Base-by-base conservation (phyloP, 2,888 invertebrate genomes). In the Synanthedon andrenaeformis region DNA sequence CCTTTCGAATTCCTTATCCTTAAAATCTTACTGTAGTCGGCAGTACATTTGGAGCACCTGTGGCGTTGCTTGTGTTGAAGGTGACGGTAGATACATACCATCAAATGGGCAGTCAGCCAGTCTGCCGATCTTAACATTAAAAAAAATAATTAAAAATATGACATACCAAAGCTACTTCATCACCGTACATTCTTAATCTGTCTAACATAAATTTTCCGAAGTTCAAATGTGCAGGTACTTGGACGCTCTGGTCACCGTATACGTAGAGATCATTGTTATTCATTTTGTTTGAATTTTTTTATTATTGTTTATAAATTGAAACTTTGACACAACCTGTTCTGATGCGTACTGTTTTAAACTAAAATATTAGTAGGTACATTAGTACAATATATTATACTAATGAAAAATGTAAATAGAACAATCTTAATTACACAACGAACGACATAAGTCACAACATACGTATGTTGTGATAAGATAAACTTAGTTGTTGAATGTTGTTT, bases 181-280 rank as follows among this genome's bases (percentile, higher is more conserved):
- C 58, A 12, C 59, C 65, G 45, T 53, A 64, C 11, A 60, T 59
- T 19, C 64, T 58, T 17, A 82, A 54, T n/a, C 58, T 63, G 53
- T 78, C 70, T n/a, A 80, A 58, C 42, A 82, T 69, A 57, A 65
- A 81, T 66, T 77, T 79, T 2, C 81, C 80, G 52, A 80, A 80
- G 63, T 81, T 79, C 49, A 81, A 63, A 68, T 82, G 81, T 1
- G 71, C 77, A 4, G 82, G 80, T 13, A 82, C 72, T 62, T 68
- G 57, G 3, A 74, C 67, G 51, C 70, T 61, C 64, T 75, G 67
- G 51, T 75, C 66, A 51, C 79, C 80, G 51, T 65, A 64, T 8
- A 81, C 67, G 50, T 69, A 74, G 51, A 59, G 57, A n/a, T 66
- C 59, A 52, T 72, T 63, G 48, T 58, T 61, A 12, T 63, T 61